phyloP scores from a whole-genome alignment of 1,140 invertebrate species.

The Archegozetes longisetosus region DNA sequence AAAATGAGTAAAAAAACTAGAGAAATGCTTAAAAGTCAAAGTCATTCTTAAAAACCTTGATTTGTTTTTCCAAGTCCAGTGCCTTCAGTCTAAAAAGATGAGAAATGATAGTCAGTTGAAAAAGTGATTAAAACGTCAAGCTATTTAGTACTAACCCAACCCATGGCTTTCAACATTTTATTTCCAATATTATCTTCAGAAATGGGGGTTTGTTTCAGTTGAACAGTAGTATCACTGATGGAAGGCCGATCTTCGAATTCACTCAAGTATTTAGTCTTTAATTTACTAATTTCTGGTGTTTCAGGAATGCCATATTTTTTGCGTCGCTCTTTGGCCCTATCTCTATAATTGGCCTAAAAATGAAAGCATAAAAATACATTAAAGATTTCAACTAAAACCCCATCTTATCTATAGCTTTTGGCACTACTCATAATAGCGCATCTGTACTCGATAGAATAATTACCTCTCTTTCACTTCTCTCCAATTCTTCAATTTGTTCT shows the following conservation, averaged over 20 bases:
- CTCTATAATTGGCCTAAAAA: constrained; percentile 46
- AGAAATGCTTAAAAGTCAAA: background rate
- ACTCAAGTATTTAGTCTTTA: background rate
- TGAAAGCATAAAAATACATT: background rate
- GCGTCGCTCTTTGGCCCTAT: constrained; percentile 85
- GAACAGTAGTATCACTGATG: background rate
- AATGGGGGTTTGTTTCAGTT: constrained; percentile 1
- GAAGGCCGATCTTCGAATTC: background rate
- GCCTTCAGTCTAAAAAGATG: constrained; percentile 7
- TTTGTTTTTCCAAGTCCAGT: constrained; percentile 16
- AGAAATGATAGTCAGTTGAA: background rate
- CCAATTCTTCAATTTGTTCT: constrained; percentile 36
- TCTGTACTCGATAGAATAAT: no score
- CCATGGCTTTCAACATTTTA: constrained; percentile 92
- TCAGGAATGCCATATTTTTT: constrained; percentile 80
- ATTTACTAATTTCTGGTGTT: constrained; percentile 47
- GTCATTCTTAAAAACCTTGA: constrained; percentile 12
- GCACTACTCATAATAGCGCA: constrained; percentile 26
- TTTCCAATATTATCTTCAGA: constrained; percentile 66
- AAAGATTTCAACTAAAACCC: constrained; percentile 2
- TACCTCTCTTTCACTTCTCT: constrained; percentile 28
- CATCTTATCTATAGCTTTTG: constrained; percentile 4
- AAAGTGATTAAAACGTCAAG: background rate
- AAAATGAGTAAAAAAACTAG: background rate
- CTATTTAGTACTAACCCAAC: constrained; percentile 46